Base-by-base conservation (phyloP, 2,888 invertebrate genomes). In the Mellilla xanthometata region DNA sequence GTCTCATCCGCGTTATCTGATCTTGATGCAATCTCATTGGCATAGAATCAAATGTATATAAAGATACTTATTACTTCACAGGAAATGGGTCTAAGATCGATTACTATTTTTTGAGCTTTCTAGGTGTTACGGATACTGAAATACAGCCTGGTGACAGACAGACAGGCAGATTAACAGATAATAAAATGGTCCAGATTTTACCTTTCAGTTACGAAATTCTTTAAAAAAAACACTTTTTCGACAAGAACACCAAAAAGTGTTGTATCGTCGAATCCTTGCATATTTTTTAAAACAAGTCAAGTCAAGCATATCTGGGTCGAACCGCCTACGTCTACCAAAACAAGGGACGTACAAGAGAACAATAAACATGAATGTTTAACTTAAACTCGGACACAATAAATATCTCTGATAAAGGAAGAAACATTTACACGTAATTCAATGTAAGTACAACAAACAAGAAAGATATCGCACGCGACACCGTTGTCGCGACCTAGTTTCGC, bases 321-420 rank as follows among this genome's bases (percentile, higher is more conserved):
- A n/a, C n/a, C 88, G 83, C 86, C 87, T 82, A 88, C 88, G 76
- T 76, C 74, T 72, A 72, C 57, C 66, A 68, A 77, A 77, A 79
- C 76, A 77, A 76, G 72, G 63, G 64, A 64, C 49, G 59, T 58
- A 63, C 64, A 58, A 68, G 62, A 54, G 60, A 51, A 67, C 70
- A 76, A 83, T 80, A 82, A 85, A 85, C 85, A 78, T 69, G 71
- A 68, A 76, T 73, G 78, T 80, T 74, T 74, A 19, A 72, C 66
- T 69, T 71, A 76, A 80, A 78, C 74, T 72, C 76, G 72, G 65
- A 67, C 68, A 68, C 83, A 85, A 87, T 87, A 88, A 86, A 87
- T 80, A 80, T 81, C 61, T 59, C 66, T 70, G 87, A 87, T 87
- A 88, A 85, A 79, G 66, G 36, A 52, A 71, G 75, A 74, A n/a